Percentiles rank a stretch among this genome's conserved stretches.
Evolutionary conservation across 2,888 invertebrate species (phyloP).

Genomic region (Metacarcinus magister): DNA sequence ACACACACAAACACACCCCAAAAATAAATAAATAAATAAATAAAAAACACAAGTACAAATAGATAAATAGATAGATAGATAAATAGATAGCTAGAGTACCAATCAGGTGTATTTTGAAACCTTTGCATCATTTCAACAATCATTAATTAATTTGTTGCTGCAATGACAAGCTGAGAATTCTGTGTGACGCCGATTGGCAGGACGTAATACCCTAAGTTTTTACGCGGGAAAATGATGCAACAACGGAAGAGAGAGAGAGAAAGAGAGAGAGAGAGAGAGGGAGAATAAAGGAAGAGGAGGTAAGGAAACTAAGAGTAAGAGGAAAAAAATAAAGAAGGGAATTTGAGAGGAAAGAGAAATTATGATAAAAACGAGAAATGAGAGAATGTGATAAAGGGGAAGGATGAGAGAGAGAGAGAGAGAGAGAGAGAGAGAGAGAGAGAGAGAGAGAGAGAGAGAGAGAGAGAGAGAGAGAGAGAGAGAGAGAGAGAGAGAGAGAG

Average conservation of each 20-base stretch:
- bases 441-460: too few relatives aligned
- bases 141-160: not conserved
- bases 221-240: not conserved
- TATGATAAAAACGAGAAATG: not conserved
- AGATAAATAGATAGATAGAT: too few relatives aligned
- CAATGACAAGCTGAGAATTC: not conserved
- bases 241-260: not conserved
- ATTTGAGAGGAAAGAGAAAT: not conserved
- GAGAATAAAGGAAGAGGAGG: too few relatives aligned
- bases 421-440: too few relatives aligned
- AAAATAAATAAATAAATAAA: too few relatives aligned
- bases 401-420: too few relatives aligned
- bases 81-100: too few relatives aligned
- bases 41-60: too few relatives aligned
- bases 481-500: constrained; percentile 51
- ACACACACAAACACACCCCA: too few relatives aligned
- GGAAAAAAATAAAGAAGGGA: not conserved
- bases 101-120: too few relatives aligned
- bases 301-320: not conserved
- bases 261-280: not conserved
- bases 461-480: constrained; percentile 53
- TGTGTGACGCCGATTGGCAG: not conserved
- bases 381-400: not conserved
- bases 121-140: not conserved
- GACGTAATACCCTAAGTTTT: not conserved